These are phyloP conservation scores for Chionis minor DNA, from an alignment of 2,113 vertebrate species.

Conservation along the genomic window DNA sequence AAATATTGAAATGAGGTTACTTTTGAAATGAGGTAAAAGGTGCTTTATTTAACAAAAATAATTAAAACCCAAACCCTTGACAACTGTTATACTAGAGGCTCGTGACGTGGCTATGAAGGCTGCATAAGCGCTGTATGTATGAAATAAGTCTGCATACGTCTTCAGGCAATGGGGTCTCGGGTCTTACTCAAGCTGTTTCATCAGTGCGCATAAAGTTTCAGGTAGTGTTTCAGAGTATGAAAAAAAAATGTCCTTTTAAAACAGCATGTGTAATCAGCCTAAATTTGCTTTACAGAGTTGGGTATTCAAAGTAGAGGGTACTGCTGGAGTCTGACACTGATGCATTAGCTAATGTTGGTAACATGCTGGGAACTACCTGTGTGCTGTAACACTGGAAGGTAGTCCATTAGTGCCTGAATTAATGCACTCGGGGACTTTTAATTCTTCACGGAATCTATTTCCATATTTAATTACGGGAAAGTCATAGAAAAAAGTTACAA, in stretches of 20 bases:
- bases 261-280: neutral
- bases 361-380: conserved; percentile 70
- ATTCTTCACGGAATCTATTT: conserved; percentile 83
- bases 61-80: neutral
- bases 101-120: neutral
- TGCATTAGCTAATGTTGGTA: conserved; percentile 46
- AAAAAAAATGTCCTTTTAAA: conserved; percentile 1
- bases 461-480: conserved; percentile 86
- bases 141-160: neutral
- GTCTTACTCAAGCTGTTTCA: neutral
- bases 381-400: conserved; percentile 47
- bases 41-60: neutral
- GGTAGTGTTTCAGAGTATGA: neutral
- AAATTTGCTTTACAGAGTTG: conserved; percentile 16
- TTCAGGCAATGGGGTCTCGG: neutral
- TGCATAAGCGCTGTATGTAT: accelerated
- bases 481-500: conserved; percentile 76
- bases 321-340: conserved; percentile 57
- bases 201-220: neutral
- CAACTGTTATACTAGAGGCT: neutral
- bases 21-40: neutral
- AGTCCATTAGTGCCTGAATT: conserved; percentile 82
- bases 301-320: conserved; percentile 16
- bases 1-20: neutral
- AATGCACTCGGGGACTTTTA: conserved; percentile 77